Evolutionary conservation across 2,888 invertebrate species (phyloP).

Genomic region (Sinopyrophorus schimmeli): DNA sequence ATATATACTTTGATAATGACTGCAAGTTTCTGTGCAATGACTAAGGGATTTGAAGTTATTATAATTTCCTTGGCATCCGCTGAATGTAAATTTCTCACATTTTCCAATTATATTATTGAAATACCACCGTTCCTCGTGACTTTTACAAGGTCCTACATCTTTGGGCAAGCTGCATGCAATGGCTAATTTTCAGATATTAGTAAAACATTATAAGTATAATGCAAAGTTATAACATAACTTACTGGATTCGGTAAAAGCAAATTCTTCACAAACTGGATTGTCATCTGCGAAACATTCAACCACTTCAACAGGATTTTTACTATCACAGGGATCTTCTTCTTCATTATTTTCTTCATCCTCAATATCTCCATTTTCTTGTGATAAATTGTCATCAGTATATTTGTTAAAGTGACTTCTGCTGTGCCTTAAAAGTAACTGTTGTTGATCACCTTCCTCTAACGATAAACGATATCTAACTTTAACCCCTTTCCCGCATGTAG

Average conservation of each 20-base stretch:
- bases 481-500: constrained; percentile 76
- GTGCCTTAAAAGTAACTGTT: constrained; percentile 20
- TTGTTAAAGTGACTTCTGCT: constrained; percentile 17
- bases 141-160: constrained; percentile 76
- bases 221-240: constrained; percentile 4
- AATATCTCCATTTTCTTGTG: constrained; percentile 42
- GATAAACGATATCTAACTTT: constrained; percentile 62
- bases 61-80: constrained; percentile 85
- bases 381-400: constrained; percentile 12
- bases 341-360: constrained; percentile 49
- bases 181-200: constrained; percentile 22
- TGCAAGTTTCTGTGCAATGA: constrained; percentile 70
- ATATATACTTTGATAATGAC: constrained; percentile 57
- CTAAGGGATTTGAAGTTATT: constrained; percentile 82
- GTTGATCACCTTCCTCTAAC: constrained; percentile 25
- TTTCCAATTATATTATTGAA: constrained; percentile 70
- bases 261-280: constrained; percentile 45
- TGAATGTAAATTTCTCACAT: constrained; percentile 84
- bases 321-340: constrained; percentile 54
- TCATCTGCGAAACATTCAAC: constrained; percentile 55
- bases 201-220: constrained; percentile 1
- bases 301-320: constrained; percentile 57
- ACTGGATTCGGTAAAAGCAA: constrained; percentile 36
- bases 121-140: constrained; percentile 80
- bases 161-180: constrained; percentile 63